phyloP scores from a whole-genome alignment of 2,113 vertebrate genomes.

The Nesogale talazaci region DNA sequence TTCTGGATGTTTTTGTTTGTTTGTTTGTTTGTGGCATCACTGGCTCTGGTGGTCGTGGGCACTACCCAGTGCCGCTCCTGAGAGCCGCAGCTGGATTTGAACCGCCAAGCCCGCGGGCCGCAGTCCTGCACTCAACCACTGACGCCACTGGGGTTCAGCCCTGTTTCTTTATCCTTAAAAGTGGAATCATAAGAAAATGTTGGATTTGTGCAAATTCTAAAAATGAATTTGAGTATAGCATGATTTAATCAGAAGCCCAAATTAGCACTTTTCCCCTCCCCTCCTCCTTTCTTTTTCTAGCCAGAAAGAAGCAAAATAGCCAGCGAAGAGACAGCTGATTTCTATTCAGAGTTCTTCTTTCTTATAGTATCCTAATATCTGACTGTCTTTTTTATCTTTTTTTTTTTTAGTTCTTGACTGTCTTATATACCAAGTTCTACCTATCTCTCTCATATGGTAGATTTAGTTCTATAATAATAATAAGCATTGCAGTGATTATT shows the following conservation, averaged over 20 bases:
- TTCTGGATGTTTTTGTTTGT: no score
- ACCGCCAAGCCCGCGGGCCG: no score
- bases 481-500: neutral
- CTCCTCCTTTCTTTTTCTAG: neutral
- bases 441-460: neutral
- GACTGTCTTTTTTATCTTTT: no score
- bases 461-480: neutral
- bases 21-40: no score
- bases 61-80: no score
- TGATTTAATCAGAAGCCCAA: neutral
- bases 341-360: neutral
- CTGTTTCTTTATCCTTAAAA: slow-evolving; percentile 34
- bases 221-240: neutral
- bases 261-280: no score
- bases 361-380: neutral
- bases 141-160: no score
- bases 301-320: neutral
- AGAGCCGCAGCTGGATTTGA: no score
- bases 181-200: slow-evolving; percentile 21
- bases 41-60: no score
- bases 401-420: no score
- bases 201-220: slow-evolving; percentile 35
- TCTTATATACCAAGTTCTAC: neutral
- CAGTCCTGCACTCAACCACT: no score
- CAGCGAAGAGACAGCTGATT: neutral